Conservation (phyloP, 1,140 invertebrate species). For the Drosophila santomea region DNA sequence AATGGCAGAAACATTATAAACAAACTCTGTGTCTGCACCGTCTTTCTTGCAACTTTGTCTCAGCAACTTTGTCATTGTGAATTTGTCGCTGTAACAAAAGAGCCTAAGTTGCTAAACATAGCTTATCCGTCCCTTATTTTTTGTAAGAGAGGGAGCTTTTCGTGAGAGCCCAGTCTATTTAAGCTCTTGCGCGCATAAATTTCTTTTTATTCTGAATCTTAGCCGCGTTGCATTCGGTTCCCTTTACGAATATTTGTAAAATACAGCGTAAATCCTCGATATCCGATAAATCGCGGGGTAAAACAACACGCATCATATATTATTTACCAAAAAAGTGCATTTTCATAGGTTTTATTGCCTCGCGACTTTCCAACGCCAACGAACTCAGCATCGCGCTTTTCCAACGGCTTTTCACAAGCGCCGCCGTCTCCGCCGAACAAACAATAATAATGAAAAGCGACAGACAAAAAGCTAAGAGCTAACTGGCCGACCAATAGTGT, state of each 20-base stretch:
- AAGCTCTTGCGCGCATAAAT: constrained; percentile 17
- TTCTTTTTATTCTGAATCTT: constrained; percentile 23
- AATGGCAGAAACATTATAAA: no score
- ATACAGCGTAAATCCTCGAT: constrained; percentile 4
- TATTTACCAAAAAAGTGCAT: background rate
- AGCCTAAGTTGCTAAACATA: no score
- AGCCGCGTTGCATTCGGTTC: constrained; percentile 17
- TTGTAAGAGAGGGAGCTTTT: constrained; percentile 5
- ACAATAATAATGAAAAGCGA: constrained; percentile 80
- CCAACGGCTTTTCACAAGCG: constrained; percentile 20
- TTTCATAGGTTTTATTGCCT: background rate
- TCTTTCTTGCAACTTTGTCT: no score
- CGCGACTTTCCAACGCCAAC: constrained; percentile 54
- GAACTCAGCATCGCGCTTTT: constrained; percentile 35
- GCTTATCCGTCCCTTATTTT: no score
- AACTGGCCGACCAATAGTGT: constrained; percentile 44
- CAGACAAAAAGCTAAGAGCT: constrained; percentile 67
- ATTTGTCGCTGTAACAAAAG: no score
- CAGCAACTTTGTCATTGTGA: no score
- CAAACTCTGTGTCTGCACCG: no score
- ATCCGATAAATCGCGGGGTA: constrained; percentile 19
- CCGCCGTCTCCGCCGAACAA: constrained; percentile 55
- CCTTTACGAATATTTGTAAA: constrained; percentile 9
- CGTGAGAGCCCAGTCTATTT: constrained; percentile 21
- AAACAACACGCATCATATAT: constrained; percentile 6